Conservation (phyloP, 1,140 invertebrate genomes). For the Macrobrachium rosenbergii region DNA sequence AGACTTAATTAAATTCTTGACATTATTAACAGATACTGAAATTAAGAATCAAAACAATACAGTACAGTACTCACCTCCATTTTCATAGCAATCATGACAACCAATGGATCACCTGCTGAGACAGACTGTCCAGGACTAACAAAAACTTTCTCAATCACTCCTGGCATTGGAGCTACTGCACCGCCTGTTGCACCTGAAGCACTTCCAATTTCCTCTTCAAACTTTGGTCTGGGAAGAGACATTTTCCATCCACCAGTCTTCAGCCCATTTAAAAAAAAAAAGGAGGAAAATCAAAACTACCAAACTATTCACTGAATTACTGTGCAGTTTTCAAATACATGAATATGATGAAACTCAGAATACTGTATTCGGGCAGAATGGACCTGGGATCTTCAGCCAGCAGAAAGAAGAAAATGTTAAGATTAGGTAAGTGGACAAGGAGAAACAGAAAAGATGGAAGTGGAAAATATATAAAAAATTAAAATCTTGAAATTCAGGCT, state of each 20-base stretch:
- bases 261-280: conserved; percentile 41
- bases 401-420: too few species aligned
- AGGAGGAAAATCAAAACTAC: neutral
- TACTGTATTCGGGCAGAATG: too few species aligned
- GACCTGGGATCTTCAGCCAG: too few species aligned
- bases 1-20: neutral
- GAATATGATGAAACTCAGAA: too few species aligned
- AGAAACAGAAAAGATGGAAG: too few species aligned
- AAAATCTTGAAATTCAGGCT: too few species aligned
- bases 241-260: conserved; percentile 71
- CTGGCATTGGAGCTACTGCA: conserved; percentile 93
- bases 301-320: neutral
- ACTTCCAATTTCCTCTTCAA: conserved; percentile 66
- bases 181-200: conserved; percentile 70
- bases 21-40: neutral
- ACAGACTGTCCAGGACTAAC: conserved; percentile 86
- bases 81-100: conserved; percentile 98
- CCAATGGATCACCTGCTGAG: conserved; percentile 84
- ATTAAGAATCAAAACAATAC: neutral
- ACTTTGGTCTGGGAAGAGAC: conserved; percentile 71
- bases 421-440: too few species aligned
- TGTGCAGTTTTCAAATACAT: neutral
- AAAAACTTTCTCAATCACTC: conserved; percentile 91
- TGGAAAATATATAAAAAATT: too few species aligned
- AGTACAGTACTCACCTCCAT: conserved; percentile 86